Conservation (phyloP, 1,140 invertebrate genomes). For the Marisa cornuarietis region DNA sequence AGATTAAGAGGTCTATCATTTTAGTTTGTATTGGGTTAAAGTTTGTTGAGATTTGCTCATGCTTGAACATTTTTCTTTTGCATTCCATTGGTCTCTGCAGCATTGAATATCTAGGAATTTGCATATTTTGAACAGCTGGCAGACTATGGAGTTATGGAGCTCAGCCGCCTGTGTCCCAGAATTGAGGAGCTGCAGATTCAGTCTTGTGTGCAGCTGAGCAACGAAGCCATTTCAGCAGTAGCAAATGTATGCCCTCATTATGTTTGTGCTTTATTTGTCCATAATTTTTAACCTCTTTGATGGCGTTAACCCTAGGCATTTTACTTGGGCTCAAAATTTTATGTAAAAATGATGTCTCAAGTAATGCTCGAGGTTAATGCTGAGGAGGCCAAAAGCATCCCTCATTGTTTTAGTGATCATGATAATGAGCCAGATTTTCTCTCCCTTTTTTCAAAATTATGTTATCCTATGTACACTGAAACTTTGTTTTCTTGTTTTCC, state of each 20-base stretch:
- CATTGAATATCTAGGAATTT: background rate
- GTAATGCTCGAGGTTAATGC: no score
- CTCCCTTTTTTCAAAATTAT: no score
- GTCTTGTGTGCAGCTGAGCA: background rate
- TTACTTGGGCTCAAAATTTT: background rate
- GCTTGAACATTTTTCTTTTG: no score
- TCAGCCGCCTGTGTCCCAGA: background rate
- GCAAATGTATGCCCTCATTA: background rate
- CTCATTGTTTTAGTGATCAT: background rate
- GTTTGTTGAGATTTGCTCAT: no score
- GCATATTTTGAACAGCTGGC: constrained; percentile 3
- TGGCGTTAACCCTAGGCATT: no score
- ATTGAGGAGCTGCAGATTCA: constrained; percentile 6
- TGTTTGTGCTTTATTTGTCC: background rate
- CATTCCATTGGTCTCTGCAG: background rate
- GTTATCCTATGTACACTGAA: no score
- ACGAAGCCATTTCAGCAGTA: background rate
- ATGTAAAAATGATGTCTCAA: background rate
- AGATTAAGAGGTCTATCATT: no score
- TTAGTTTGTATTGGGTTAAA: no score
- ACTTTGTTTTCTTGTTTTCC: no score
- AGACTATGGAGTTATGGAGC: background rate
- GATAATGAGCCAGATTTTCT: background rate
- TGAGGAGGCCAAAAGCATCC: background rate
- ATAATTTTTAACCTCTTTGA: background rate